phyloP scores from a whole-genome alignment of 2,888 invertebrate species.

The Scaptomyza cyrtandrae region DNA sequence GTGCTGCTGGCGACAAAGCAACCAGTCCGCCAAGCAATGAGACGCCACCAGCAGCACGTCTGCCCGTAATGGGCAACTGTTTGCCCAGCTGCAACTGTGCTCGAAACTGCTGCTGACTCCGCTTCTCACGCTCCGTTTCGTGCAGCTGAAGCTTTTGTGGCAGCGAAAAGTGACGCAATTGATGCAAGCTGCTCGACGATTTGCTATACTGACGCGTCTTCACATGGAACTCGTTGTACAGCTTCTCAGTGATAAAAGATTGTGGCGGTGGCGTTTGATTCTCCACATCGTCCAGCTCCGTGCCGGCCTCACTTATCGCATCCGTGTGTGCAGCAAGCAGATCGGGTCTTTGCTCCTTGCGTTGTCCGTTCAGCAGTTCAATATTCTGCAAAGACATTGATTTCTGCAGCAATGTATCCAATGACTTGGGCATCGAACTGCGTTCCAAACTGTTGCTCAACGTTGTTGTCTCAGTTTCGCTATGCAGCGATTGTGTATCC shows the following conservation, averaged over 20 bases:
- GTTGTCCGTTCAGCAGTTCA: constrained; percentile 78
- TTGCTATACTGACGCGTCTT: constrained; percentile 89
- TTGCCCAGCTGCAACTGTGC: constrained; percentile 49
- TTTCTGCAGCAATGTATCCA: constrained; percentile 80
- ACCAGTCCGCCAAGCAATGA: constrained; percentile 68
- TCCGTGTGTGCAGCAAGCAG: constrained; percentile 77
- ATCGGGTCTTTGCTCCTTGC: constrained; percentile 80
- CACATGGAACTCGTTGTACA: constrained; percentile 89
- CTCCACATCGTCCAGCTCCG: constrained; percentile 81
- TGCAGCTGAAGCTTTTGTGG: constrained; percentile 86
- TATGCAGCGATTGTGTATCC: constrained; percentile 52
- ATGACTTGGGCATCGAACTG: constrained; percentile 55
- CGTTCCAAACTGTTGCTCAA: constrained; percentile 75
- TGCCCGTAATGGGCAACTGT: constrained; percentile 78
- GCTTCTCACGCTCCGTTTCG: constrained; percentile 83
- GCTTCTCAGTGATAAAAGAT: constrained; percentile 89
- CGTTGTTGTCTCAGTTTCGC: constrained; percentile 80
- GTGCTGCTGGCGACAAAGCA: constrained; percentile 53
- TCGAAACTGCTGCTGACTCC: constrained; percentile 80
- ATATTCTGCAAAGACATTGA: constrained; percentile 84
- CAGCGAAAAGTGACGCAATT: constrained; percentile 83
- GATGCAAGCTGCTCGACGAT: constrained; percentile 87
- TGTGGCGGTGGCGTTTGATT: constrained; percentile 85
- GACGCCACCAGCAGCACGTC: constrained; percentile 80
- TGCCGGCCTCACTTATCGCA: constrained; percentile 82